Conservation (phyloP, 2,797 vertebrate species). For the Triplophysa bombifrons region DNA sequence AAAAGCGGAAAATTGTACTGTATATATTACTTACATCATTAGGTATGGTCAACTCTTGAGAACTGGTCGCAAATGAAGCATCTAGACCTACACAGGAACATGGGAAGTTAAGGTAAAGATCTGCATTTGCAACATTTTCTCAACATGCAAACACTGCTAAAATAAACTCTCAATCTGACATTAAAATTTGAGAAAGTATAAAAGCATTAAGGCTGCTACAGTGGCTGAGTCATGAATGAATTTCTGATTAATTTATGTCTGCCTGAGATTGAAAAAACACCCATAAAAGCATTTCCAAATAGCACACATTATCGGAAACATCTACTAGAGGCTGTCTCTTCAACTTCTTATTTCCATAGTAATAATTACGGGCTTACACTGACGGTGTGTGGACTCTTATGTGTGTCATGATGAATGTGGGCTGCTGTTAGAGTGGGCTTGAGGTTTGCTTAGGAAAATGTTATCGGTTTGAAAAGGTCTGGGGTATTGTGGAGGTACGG, state of each 20-base stretch:
- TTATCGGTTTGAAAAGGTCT: conserved; percentile 65
- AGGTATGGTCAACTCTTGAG: conserved; percentile 93
- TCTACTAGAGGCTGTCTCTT: conserved; percentile 27
- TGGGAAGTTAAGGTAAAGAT: conserved; percentile 55
- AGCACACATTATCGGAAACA: conserved; percentile 32
- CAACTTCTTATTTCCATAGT: conserved; percentile 34
- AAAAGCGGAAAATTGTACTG: conserved; percentile 13
- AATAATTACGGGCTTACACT: conserved; percentile 36
- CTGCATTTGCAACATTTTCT: neutral
- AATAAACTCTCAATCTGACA: conserved; percentile 30
- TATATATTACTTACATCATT: conserved; percentile 87
- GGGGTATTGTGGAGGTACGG: conserved; percentile 64
- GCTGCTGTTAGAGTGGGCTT: conserved; percentile 34
- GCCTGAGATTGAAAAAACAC: conserved; percentile 32
- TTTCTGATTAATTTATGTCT: conserved; percentile 43
- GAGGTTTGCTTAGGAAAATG: conserved; percentile 59
- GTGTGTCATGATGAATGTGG: conserved; percentile 37
- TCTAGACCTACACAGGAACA: conserved; percentile 84
- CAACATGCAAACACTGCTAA: conserved; percentile 23
- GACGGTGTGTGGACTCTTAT: conserved; percentile 9
- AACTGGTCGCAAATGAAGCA: conserved; percentile 84
- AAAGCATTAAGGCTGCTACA: conserved; percentile 38
- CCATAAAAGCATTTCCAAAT: conserved; percentile 43
- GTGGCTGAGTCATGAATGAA: conserved; percentile 30
- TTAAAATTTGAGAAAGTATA: conserved; percentile 25